Percentiles rank a stretch among this genome's conserved stretches.
phyloP scores from a whole-genome alignment of 2,113 vertebrate genomes.

The Charadrius vociferus region DNA sequence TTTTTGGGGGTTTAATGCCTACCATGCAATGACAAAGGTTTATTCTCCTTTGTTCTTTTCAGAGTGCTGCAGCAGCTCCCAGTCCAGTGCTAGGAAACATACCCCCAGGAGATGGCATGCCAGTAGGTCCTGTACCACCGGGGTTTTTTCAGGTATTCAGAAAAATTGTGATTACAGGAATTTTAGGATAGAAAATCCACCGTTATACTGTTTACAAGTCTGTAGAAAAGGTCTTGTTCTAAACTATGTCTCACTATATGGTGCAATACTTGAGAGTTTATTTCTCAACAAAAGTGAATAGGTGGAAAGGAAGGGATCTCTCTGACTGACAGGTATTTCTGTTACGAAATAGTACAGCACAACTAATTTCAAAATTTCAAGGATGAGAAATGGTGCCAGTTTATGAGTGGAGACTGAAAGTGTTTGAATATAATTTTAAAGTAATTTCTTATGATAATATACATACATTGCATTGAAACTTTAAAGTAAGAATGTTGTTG shows the following conservation, averaged over 20 bases:
- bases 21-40: slow-evolving; percentile 80
- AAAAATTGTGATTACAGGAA: slow-evolving; percentile 72
- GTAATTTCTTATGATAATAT: not conserved
- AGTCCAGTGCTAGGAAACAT: slow-evolving; percentile 96
- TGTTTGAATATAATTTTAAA: not conserved
- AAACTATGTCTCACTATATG: slow-evolving; percentile 15
- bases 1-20: slow-evolving; percentile 57
- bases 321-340: not conserved
- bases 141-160: slow-evolving; percentile 97
- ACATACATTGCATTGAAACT: not conserved
- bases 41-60: slow-evolving; percentile 82
- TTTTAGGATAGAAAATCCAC: slow-evolving; percentile 67
- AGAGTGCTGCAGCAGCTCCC: slow-evolving; percentile 96
- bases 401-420: not conserved
- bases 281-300: not conserved
- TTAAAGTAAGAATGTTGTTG: not conserved
- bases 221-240: slow-evolving; percentile 53
- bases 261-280: slow-evolving; percentile 8
- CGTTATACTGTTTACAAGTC: slow-evolving; percentile 30
- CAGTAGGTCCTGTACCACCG: slow-evolving; percentile 94
- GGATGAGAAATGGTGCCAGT: not conserved
- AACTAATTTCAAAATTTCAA: not conserved
- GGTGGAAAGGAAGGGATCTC: not conserved
- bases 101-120: slow-evolving; percentile 97
- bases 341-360: not conserved